Percentiles rank a stretch among this genome's conserved stretches.
Conservation (phyloP, 2,113 vertebrate species). For the Fulmarus glacialis region DNA sequence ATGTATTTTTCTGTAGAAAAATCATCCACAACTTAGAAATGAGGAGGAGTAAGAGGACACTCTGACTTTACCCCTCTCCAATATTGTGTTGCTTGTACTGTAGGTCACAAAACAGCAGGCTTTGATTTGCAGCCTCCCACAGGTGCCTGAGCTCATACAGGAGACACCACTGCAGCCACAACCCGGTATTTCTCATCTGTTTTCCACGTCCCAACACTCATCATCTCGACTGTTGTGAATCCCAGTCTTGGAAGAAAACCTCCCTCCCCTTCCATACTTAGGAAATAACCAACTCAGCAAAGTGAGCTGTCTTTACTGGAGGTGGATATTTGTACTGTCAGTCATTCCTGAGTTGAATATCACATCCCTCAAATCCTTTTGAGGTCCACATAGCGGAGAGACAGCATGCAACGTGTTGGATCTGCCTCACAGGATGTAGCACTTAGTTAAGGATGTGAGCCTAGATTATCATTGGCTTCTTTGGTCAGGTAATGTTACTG, state of each 20-base stretch:
- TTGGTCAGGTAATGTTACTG: background rate
- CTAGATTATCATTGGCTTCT: background rate
- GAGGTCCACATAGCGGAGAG: background rate
- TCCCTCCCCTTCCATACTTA: background rate
- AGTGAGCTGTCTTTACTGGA: background rate
- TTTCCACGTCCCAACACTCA: background rate
- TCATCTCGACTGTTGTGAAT: background rate
- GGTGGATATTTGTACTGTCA: background rate
- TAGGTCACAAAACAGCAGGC: background rate
- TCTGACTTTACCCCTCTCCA: fast-evolving
- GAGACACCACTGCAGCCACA: background rate
- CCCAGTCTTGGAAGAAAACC: background rate
- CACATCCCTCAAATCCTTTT: background rate
- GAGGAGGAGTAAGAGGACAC: background rate
- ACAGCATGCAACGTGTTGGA: background rate
- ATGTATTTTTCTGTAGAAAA: background rate
- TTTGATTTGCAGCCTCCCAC: background rate
- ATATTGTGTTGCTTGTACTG: background rate
- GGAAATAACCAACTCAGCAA: background rate
- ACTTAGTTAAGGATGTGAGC: background rate
- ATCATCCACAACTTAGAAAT: background rate
- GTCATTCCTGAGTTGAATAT: background rate
- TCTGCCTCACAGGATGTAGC: background rate
- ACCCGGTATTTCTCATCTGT: background rate
- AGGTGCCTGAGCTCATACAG: background rate